A percentile compares a stretch with the other conserved stretches of the same genome.
Conservation (phyloP, 2,888 invertebrate genomes). For the Eledona agricola region DNA sequence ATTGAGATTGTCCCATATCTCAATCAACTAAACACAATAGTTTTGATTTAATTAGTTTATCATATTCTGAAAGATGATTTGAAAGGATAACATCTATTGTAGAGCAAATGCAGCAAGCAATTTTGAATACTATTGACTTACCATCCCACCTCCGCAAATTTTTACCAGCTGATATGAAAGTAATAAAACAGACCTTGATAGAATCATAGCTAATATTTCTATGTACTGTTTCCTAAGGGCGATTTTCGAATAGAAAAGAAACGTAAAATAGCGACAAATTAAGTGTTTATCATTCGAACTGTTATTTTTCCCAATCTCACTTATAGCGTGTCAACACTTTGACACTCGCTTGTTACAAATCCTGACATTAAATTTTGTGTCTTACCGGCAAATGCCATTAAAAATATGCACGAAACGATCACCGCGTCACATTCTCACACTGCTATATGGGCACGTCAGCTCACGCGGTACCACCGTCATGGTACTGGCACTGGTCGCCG, state of each 20-base stretch:
- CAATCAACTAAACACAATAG: too few relatives aligned
- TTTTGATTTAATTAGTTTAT: too few relatives aligned
- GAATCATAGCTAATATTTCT: neutral
- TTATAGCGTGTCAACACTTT: too few relatives aligned
- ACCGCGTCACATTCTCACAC: constrained; percentile 25
- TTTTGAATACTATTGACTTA: too few relatives aligned
- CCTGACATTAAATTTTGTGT: neutral
- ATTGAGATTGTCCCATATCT: too few relatives aligned
- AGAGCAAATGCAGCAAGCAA: too few relatives aligned
- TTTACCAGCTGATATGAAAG: neutral
- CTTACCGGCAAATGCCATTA: constrained; percentile 31
- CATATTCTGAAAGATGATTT: too few relatives aligned
- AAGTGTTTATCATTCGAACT: too few relatives aligned
- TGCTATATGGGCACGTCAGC: constrained; percentile 25
- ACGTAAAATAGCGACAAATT: too few relatives aligned
- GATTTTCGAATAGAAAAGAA: neutral
- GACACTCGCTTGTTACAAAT: constrained; percentile 2
- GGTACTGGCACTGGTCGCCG: constrained; percentile 27
- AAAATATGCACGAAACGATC: constrained; percentile 9
- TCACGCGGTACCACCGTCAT: constrained; percentile 32
- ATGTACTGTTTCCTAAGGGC: neutral
- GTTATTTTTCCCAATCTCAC: constrained; percentile 5
- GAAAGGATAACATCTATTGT: too few relatives aligned
- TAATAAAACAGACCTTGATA: constrained; percentile 2
- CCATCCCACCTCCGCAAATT: neutral